phyloP scores from a whole-genome alignment of 2,888 invertebrate species.

The Teleogryllus oceanicus region DNA sequence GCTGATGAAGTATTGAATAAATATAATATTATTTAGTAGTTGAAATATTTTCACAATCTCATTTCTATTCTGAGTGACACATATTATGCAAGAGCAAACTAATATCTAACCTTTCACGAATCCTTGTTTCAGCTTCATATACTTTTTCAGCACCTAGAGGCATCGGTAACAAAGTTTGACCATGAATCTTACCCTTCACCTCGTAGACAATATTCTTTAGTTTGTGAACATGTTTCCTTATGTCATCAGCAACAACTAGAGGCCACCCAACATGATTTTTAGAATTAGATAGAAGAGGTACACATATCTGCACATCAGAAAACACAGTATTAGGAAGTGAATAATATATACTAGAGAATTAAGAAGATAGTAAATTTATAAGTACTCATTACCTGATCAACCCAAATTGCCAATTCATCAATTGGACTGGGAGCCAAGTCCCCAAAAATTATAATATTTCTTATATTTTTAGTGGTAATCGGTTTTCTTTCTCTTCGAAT shows the following conservation, averaged over 20 bases:
- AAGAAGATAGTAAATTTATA: neutral
- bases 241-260: constrained; percentile 65
- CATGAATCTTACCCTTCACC: constrained; percentile 77
- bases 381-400: constrained; percentile 57
- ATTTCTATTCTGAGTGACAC: no score
- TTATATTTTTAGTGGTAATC: constrained; percentile 59
- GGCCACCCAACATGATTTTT: constrained; percentile 73
- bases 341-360: constrained; percentile 39
- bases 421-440: constrained; percentile 69
- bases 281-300: constrained; percentile 67
- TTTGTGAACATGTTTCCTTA: constrained; percentile 64
- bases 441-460: constrained; percentile 60
- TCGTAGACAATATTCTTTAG: constrained; percentile 68
- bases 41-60: no score
- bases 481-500: constrained; percentile 61
- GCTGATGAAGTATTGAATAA: constrained; percentile 44
- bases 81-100: no score
- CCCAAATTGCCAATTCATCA: constrained; percentile 64
- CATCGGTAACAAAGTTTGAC: constrained; percentile 82
- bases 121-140: constrained; percentile 56
- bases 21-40: neutral
- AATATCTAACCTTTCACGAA: constrained; percentile 47
- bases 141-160: constrained; percentile 72
- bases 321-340: neutral
- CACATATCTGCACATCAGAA: constrained; percentile 53